Conservation (phyloP, 2,113 vertebrate species). For the Siniperca knerii region DNA sequence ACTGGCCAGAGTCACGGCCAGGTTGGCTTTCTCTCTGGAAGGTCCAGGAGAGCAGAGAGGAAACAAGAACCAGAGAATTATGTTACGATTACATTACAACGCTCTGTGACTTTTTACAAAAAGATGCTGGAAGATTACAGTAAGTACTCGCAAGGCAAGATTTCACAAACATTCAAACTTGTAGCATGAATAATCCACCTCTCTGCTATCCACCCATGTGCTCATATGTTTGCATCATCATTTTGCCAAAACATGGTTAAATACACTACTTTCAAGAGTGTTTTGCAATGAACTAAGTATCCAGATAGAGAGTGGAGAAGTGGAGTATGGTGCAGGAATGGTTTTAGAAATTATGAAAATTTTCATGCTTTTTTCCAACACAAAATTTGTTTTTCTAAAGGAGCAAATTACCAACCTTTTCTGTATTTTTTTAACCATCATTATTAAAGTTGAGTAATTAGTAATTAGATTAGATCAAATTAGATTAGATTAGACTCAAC, state of each 20-base stretch:
- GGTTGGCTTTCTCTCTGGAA: slow-evolving; percentile 91
- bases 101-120: neutral
- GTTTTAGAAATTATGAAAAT: too few relatives aligned
- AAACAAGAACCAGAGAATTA: neutral
- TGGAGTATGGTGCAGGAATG: neutral
- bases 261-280: neutral
- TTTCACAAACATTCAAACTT: neutral
- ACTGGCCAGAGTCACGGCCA: slow-evolving; percentile 90
- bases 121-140: neutral
- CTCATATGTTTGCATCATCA: neutral
- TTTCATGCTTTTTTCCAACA: too few relatives aligned
- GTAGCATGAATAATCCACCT: neutral
- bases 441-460: too few relatives aligned
- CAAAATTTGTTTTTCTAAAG: too few relatives aligned
- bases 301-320: too few relatives aligned
- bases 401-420: too few relatives aligned
- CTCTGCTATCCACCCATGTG: neutral
- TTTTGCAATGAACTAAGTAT: too few relatives aligned
- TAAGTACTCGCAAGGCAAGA: neutral
- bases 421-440: too few relatives aligned
- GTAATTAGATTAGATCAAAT: too few relatives aligned
- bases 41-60: neutral
- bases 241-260: neutral
- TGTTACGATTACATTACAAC: neutral
- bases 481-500: too few relatives aligned